These are phyloP conservation scores for Augochlorella aurata DNA, from an alignment of 2,888 invertebrate genomes.

Conservation along the genomic window DNA sequence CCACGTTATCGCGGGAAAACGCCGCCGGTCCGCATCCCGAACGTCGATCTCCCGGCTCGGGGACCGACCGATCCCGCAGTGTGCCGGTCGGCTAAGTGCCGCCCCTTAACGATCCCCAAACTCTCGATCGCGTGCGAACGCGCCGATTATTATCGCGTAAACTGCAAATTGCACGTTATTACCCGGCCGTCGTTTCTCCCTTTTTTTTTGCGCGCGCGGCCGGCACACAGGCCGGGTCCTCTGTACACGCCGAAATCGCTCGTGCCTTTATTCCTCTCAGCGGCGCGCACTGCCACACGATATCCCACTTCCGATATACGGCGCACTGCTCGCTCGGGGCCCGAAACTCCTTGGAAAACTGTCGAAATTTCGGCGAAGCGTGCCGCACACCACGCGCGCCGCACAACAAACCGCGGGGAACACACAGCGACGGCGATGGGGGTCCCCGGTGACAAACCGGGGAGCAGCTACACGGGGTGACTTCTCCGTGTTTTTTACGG, in stretches of 20 bases:
- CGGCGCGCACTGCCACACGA: constrained; percentile 27
- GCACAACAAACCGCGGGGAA: constrained; percentile 8
- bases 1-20: constrained; percentile 7
- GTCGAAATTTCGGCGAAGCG: constrained; percentile 26
- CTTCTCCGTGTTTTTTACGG: background rate
- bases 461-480: too few species aligned
- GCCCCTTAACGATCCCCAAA: constrained; percentile 38
- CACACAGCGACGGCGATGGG: background rate
- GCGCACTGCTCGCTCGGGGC: constrained; percentile 14
- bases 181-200: constrained; percentile 45
- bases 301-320: constrained; percentile 40
- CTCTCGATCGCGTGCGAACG: constrained; percentile 47
- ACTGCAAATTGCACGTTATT: constrained; percentile 53
- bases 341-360: background rate
- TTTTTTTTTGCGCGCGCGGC: constrained; percentile 14
- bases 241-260: constrained; percentile 37
- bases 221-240: background rate
- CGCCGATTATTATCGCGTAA: constrained; percentile 51
- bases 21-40: background rate
- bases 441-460: background rate
- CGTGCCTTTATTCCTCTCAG: constrained; percentile 35
- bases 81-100: constrained; percentile 19
- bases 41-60: background rate
- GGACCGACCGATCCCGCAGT: background rate
- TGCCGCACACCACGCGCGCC: constrained; percentile 37